Evolutionary conservation across 2,113 vertebrate species (phyloP), one percentile per base, ranked within the genome.

Genomic region (Takifugu bimaculatus): DNA sequence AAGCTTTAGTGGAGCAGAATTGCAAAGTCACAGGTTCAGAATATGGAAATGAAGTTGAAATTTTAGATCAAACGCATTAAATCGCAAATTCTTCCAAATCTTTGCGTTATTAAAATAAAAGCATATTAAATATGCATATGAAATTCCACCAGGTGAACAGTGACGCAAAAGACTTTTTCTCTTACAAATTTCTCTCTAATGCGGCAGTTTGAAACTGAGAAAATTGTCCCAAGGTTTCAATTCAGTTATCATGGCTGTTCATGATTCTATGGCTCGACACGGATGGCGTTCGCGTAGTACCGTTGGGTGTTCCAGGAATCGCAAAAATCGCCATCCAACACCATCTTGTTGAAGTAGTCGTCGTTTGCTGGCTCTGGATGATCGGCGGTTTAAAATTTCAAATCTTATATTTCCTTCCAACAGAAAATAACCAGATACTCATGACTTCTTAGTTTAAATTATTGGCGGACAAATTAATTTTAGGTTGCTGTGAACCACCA

Each of bases 21-120:
- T 20, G 64, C 28, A 70, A 79, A 71, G 67, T 65, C 54, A 75
- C 70, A 60, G 47, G 27, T 13, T 73, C 44, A 68, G 57, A 55
- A 44, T 76, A 50, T 42, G 26, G 2, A 81, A 68, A 72, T 60
- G 13, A 10, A 32, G 60, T 5, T 5, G 26, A 61, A 54, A 54
- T 15, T 3, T 13, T 13, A 0, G 11, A 11, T 39, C 7, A 39
- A 45, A 43, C 26, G 50, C 20, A 12, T 51, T 42, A 20, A 60
- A 48, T 28, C 13, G 35, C 44, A 64, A 52, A 54, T 15, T 53
- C 14, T 25, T 25, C 39, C 1, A 0, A 25, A 48, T 57, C 29
- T 14, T 9, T 32, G 20, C 20, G 15, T 20, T 29, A 45, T 20
- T n/a, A n/a, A 54, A 1, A 20, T 13, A 42, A 20, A 25, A 13